Evolutionary conservation across 2,888 invertebrate species (phyloP), one percentile per base, ranked within the genome.

Genomic region (Agriopis leucophaearia): DNA sequence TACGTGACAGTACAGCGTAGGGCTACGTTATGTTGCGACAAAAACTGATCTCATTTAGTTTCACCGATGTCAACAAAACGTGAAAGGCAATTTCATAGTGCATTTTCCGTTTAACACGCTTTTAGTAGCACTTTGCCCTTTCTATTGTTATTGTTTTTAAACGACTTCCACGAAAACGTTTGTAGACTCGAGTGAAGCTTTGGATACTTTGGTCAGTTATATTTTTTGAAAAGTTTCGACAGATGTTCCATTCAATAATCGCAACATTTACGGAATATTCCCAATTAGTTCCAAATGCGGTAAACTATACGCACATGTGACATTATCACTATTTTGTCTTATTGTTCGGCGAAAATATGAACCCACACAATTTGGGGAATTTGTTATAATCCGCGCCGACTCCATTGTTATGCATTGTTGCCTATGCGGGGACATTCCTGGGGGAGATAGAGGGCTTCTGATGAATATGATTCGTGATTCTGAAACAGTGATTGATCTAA

Each of bases 351-450:
- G 81, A 84, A 88, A 91, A 90, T 92, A 92, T 92, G 90, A 90
- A 92, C 90, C 92, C 90, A 91, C 90, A 93, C 89, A 89, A 91
- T 93, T 92, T 91, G 82, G 91, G 90, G 91, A 91, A 91, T 92
- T 90, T 87, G 91, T 87, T 90, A 91, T 92, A 93, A 94, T 93
- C 93, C 92, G 80, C 87, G 82, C 78, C 82, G 81, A 83, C 81
- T 87, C 91, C 74, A 89, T 92, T 92, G 92, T 92, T 83, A 86
- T 87, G 82, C 84, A 88, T 91, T 88, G 90, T 87, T 78, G 77
- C 78, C 70, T 80, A 79, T 74, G 79, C 79, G 75, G 86, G 88
- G 82, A 83, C 82, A 82, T 78, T 73, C 75, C 68, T 79, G 83
- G 86, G 90, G 91, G 90, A 82, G 80, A 74, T 74, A 78, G 71